Base-by-base conservation (phyloP, 2,888 invertebrate species). In the Pemphredon lugubris region DNA sequence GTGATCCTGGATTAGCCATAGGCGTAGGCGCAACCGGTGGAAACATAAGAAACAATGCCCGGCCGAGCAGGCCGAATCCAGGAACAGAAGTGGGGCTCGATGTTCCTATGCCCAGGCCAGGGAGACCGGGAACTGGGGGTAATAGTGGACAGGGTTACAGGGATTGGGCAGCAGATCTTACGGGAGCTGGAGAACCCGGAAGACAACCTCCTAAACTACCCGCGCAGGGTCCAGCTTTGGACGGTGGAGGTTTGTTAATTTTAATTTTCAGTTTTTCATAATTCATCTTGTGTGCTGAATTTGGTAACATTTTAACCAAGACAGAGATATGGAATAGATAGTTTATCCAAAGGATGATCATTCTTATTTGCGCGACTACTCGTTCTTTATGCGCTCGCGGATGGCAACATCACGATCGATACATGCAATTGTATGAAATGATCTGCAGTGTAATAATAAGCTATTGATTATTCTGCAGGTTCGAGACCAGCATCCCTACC, bases 41-140 rank as follows among this genome's bases (percentile, higher is more conserved):
- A 0, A 82, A 80, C 11, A 81, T 85, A 13, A 74, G 75, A 40
- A 75, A 83, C 26, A 83, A 82, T 45, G 83, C 81, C 1, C 79
- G 72, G 16, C 77, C 78, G 3, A 66, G 54, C n/a, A 77, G 69
- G 37, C 87, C 87, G 1, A 87, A 80, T 73, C 88, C 89, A 2
- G 88, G 88, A 14, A 88, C 89, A 4, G 88, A 89, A 40, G 87
- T 89, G 0, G 88, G 87, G n/a, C 72, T 81, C 1, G 87, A 88
- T 65, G 58, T 81, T 16, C 63, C 82, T 0, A 42, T 6, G 18
- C 53, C 83, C 0, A 84, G 74, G 44, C 83, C 86, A 0, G 66
- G 54, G 2, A 76, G 57, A 30, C 83, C 85, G 0, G 85, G 79
- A 11, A 39, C 70, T n/a, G 85, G 82, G 11, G 82, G 77, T 1